A percentile compares a stretch with the other conserved stretches of the same genome.
phyloP scores from a whole-genome alignment of 2,113 vertebrate species.

The Onychostruthus taczanowskii region DNA sequence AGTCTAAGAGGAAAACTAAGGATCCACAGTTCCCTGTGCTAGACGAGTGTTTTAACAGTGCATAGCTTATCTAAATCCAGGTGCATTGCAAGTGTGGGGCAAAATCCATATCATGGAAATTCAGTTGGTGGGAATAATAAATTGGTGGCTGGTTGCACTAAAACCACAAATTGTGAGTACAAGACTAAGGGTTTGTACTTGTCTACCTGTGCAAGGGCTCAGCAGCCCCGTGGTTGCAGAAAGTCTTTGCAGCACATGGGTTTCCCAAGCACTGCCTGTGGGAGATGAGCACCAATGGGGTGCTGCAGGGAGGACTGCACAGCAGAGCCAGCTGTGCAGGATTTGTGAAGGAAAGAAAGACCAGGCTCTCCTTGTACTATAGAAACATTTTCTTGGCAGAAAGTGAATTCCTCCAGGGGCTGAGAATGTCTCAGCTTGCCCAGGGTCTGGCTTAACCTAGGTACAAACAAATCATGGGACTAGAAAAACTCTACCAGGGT shows the following conservation, averaged over 20 bases:
- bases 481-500: neutral
- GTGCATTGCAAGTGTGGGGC: neutral
- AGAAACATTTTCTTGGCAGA: neutral
- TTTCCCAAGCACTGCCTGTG: neutral
- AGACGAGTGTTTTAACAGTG: neutral
- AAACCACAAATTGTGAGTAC: neutral
- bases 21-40: neutral
- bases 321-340: rapidly evolving
- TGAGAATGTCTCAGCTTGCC: neutral
- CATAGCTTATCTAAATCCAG: neutral
- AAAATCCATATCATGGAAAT: neutral
- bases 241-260: neutral
- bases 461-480: neutral
- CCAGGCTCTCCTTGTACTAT: neutral
- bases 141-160: neutral
- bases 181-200: neutral
- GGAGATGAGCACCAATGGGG: neutral
- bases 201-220: neutral
- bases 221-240: neutral
- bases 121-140: neutral
- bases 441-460: neutral
- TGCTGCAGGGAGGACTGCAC: neutral
- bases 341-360: neutral
- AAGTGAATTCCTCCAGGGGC: neutral
- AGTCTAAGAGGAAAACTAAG: neutral